Conservation (phyloP, 2,113 vertebrate species). For the Alaudala cheleensis region DNA sequence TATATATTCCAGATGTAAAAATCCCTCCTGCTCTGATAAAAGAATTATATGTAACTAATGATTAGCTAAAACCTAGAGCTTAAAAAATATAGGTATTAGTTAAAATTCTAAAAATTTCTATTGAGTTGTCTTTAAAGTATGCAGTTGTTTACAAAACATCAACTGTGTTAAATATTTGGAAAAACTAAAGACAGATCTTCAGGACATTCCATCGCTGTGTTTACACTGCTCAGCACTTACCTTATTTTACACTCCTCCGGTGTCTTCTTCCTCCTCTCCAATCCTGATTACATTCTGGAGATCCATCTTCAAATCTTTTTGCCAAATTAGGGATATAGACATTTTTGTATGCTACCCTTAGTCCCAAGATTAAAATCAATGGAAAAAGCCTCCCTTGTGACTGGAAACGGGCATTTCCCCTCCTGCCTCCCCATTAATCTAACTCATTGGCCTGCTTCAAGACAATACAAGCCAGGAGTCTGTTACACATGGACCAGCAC, state of each 20-base stretch:
- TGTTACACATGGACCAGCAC: not conserved
- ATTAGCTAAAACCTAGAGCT: not conserved
- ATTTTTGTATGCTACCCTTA: not conserved
- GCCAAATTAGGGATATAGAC: not conserved
- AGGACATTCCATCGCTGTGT: not conserved
- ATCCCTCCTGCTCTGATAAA: not conserved
- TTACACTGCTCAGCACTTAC: not conserved
- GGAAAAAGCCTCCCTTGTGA: not conserved
- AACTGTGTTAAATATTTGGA: not conserved
- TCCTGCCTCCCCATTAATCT: not conserved
- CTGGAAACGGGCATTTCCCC: not conserved
- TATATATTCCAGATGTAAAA: constrained; percentile 4
- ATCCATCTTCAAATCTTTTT: not conserved
- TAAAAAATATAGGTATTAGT: not conserved
- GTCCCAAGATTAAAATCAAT: not conserved
- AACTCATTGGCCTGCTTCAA: not conserved
- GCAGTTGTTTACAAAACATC: not conserved
- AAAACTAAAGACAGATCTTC: not conserved
- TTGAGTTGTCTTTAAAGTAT: not conserved
- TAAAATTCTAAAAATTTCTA: not conserved
- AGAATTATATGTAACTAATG: not conserved
- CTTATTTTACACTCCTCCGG: not conserved
- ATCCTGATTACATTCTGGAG: not conserved
- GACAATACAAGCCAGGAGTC: not conserved
- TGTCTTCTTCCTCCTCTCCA: not conserved